Evolutionary conservation across 2,888 invertebrate genomes (phyloP).

Genomic region (Drosophila barbarae): DNA sequence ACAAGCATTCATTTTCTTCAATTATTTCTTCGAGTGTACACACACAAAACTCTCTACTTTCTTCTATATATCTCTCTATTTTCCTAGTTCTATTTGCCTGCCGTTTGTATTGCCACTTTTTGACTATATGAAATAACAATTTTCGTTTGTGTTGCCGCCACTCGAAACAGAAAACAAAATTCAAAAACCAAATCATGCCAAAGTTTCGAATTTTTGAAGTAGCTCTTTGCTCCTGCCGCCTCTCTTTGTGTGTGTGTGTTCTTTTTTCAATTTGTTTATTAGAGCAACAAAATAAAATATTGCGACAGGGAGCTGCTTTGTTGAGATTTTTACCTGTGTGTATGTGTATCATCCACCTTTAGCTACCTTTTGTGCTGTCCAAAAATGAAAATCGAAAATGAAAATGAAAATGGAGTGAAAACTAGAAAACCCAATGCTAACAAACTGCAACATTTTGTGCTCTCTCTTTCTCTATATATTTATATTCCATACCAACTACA

Average conservation of each 20-base stretch:
- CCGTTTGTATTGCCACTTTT: conserved; percentile 47
- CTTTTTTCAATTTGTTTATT: conserved; percentile 50
- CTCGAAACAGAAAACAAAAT: conserved; percentile 28
- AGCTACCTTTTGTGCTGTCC: conserved; percentile 50
- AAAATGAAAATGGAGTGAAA: conserved; percentile 27
- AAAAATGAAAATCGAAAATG: conserved; percentile 34
- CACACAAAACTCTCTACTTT: conserved; percentile 3
- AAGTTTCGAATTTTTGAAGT: conserved; percentile 49
- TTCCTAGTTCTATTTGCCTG: conserved; percentile 58
- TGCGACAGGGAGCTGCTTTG: conserved; percentile 30
- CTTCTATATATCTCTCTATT: conserved; percentile 20
- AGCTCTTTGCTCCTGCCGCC: conserved; percentile 22
- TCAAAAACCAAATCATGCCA: conserved; percentile 24
- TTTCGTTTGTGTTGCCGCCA: conserved; percentile 51
- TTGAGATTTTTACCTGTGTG: conserved; percentile 32
- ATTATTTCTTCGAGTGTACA: conserved; percentile 9
- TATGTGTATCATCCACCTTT: conserved; percentile 32
- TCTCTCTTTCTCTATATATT: conserved; percentile 66
- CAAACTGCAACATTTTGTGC: conserved; percentile 69
- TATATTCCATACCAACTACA: conserved; percentile 32
- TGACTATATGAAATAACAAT: conserved; percentile 29
- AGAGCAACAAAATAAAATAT: conserved; percentile 28
- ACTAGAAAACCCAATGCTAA: conserved; percentile 54
- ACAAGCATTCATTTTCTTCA: background rate
- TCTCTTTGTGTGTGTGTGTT: conserved; percentile 34